Evolutionary conservation across 2,888 invertebrate species (phyloP).

Genomic region (Seira musarum): DNA sequence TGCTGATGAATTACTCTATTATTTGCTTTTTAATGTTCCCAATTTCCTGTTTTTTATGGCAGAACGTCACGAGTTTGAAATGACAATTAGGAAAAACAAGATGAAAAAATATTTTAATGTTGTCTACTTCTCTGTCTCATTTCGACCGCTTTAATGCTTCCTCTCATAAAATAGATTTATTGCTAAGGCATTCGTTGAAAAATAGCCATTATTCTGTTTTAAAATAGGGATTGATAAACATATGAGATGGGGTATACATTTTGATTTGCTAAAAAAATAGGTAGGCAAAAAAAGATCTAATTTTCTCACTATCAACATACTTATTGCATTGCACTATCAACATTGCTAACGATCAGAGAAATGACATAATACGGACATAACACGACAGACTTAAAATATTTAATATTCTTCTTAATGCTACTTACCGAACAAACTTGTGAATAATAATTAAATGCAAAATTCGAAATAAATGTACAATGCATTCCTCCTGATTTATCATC

Average conservation of each 20-base stretch:
- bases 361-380: too few relatives aligned
- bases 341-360: background rate
- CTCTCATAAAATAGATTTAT: conserved; percentile 12
- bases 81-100: background rate
- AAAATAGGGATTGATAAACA: too few relatives aligned
- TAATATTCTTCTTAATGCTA: conserved; percentile 6
- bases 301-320: background rate
- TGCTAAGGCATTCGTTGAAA: background rate
- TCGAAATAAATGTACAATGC: too few relatives aligned
- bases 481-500: too few relatives aligned
- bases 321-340: too few relatives aligned
- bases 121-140: background rate
- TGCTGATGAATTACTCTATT: background rate
- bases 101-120: background rate
- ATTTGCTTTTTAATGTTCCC: background rate
- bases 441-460: too few relatives aligned
- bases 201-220: background rate
- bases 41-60: conserved; percentile 6
- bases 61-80: background rate
- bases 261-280: too few relatives aligned
- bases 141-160: background rate
- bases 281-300: background rate
- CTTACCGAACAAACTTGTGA: background rate
- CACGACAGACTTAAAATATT: background rate
- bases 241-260: too few relatives aligned